Evolutionary conservation across 2,888 invertebrate genomes (phyloP), one percentile per base, ranked within the genome.

Genomic region (Dynastes tityus): DNA sequence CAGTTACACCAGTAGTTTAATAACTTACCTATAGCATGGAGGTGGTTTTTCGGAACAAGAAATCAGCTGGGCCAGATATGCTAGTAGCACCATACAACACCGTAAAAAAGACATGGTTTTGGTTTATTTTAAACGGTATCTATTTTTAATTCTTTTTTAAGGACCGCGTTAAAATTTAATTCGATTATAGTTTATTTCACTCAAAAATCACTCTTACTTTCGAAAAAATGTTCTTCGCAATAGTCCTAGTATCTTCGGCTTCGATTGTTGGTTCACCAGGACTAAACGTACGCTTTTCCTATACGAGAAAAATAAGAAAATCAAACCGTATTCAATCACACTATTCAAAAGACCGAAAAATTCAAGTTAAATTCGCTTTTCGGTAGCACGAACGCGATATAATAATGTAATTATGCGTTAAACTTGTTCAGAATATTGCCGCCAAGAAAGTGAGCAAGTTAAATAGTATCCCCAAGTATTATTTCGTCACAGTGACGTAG

Each of bases 21-120:
- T 70, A 73, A 87, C 90, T 90, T 84, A 91, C 91, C 91, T 91
- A 86, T 88, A 88, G 87, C 91, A 92, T 68, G 91, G 90, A 22
- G 91, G 91, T 74, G 91, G 91, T 80, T 90, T 85, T 40, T 86
- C 86, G 13, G 61, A 29, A 55, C 53, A 67, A 53, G 16, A 76
- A 65, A 40, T 67, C 55, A 67, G 29, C 67, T 55, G 65, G 76
- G 76, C 65, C 76, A 76, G 76, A 51, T 51, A 22, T 22, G 40
- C 58, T 73, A 89, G 87, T 80, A 86, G 90, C 79, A 88, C 87
- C 58, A 81, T 90, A 78, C 89, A 89, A 81, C 89, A 89, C 81
- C 90, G 90, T 85, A 90, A 88, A 85, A 90, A 90, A 89, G 40
- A 8, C 68, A 85, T 91, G 79, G 81, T 73, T 77, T 63, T 55